phyloP scores from a whole-genome alignment of 2,797 vertebrate species.

The Gambelia wislizenii region DNA sequence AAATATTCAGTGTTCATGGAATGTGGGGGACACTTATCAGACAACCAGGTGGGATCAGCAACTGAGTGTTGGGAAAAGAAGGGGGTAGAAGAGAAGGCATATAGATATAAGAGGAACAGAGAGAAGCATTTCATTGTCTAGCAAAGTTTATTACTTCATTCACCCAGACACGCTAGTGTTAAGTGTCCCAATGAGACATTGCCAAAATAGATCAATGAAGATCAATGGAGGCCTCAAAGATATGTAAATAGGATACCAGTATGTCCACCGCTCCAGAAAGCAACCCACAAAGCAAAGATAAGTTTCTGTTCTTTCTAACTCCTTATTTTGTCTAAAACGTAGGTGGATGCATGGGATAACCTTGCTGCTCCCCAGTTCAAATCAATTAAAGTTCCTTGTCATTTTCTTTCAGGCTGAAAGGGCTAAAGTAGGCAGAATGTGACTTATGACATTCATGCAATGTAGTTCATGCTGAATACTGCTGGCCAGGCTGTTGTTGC shows the following conservation, averaged over 20 bases:
- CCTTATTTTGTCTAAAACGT: background rate
- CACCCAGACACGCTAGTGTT: no score
- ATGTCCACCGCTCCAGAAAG: background rate
- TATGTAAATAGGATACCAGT: background rate
- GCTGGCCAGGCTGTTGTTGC: background rate
- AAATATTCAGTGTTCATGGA: no score
- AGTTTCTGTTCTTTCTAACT: background rate
- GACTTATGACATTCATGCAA: background rate
- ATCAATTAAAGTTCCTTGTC: background rate
- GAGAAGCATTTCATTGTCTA: no score
- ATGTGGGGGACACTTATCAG: no score
- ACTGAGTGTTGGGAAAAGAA: background rate
- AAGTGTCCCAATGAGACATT: no score
- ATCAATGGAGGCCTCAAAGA: background rate
- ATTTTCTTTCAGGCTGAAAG: background rate
- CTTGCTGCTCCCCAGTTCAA: background rate
- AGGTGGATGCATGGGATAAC: background rate
- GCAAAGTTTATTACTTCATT: no score
- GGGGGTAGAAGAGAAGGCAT: background rate
- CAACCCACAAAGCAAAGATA: background rate
- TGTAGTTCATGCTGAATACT: background rate
- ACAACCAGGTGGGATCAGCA: no score
- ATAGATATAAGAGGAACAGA: background rate
- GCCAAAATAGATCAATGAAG: no score
- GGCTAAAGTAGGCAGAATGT: background rate